phyloP scores from a whole-genome alignment of 2,113 vertebrate genomes.

The Gavia stellata region DNA sequence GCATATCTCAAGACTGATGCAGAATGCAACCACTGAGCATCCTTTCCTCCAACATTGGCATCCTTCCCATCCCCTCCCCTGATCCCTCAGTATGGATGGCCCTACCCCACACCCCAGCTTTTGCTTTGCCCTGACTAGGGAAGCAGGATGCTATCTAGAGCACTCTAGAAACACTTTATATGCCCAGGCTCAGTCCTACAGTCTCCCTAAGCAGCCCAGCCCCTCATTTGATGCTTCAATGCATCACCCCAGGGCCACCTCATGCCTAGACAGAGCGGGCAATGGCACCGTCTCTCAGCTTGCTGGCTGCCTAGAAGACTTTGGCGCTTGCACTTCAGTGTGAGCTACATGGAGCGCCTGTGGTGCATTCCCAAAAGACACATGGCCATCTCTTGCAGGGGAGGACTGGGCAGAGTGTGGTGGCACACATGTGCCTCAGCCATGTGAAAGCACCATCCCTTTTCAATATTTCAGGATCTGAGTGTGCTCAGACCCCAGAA shows the following conservation, averaged over 20 bases:
- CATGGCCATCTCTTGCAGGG: not conserved
- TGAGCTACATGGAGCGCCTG: rapidly evolving
- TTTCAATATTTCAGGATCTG: conserved; percentile 59
- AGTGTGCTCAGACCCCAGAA: not conserved
- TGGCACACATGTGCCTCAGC: not conserved
- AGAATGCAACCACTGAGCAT: not conserved
- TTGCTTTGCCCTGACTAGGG: not conserved
- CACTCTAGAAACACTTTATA: not conserved
- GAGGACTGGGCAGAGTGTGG: not conserved
- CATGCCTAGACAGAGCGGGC: not conserved
- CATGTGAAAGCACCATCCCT: conserved; percentile 14
- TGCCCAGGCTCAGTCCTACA: not conserved
- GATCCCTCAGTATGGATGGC: not conserved
- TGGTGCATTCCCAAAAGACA: not conserved
- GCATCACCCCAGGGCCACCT: not conserved
- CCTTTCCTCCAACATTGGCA: not conserved
- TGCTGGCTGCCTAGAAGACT: not conserved
- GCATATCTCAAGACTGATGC: not conserved
- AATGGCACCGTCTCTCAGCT: not conserved
- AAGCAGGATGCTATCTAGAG: not conserved
- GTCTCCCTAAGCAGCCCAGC: not conserved
- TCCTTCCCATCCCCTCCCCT: not conserved
- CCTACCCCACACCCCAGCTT: not conserved
- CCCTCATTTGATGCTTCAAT: not conserved
- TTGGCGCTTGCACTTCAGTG: rapidly evolving